Evolutionary conservation across 2,888 invertebrate genomes (phyloP).

Genomic region (Diaperis boleti): DNA sequence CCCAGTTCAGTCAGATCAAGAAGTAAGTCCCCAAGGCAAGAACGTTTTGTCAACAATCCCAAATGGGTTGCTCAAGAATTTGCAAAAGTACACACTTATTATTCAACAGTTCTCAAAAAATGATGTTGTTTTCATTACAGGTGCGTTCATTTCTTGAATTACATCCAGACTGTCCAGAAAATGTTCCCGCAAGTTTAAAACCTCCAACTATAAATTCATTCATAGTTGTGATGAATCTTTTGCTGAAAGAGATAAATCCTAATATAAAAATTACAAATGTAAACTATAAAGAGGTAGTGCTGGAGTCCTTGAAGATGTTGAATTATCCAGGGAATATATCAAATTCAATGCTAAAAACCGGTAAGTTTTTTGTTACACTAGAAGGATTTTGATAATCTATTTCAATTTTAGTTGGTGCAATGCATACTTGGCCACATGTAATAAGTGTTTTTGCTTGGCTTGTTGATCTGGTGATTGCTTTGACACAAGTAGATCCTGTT

Average conservation of each 20-base stretch:
- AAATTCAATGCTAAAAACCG: slow-evolving; percentile 24
- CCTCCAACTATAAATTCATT: slow-evolving; percentile 27
- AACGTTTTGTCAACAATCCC: slow-evolving; percentile 1
- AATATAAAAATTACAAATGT: slow-evolving; percentile 8
- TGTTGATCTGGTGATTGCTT: slow-evolving; percentile 3
- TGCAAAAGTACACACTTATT: slow-evolving; percentile 6
- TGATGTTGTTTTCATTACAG: slow-evolving; percentile 10
- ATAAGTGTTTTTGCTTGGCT: slow-evolving; percentile 16
- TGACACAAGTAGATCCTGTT: background rate
- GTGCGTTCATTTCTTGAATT: slow-evolving; percentile 12
- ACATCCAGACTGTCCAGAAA: slow-evolving; percentile 5
- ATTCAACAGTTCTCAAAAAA: background rate
- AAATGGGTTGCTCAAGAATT: slow-evolving; percentile 21
- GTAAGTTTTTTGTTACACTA: slow-evolving; percentile 1
- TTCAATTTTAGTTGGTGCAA: slow-evolving; percentile 22
- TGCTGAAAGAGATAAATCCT: slow-evolving; percentile 24
- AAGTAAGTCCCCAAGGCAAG: slow-evolving; percentile 12
- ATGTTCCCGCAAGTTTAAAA: slow-evolving; percentile 10
- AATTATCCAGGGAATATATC: slow-evolving; percentile 22
- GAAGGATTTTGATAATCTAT: background rate
- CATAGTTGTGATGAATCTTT: slow-evolving; percentile 1
- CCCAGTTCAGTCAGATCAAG: slow-evolving; percentile 3
- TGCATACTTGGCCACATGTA: slow-evolving; percentile 29
- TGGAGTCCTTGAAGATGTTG: slow-evolving; percentile 8
- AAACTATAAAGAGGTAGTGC: slow-evolving; percentile 29